Evolutionary conservation across 2,888 invertebrate genomes (phyloP).

Genomic region (Erebia epiphron): DNA sequence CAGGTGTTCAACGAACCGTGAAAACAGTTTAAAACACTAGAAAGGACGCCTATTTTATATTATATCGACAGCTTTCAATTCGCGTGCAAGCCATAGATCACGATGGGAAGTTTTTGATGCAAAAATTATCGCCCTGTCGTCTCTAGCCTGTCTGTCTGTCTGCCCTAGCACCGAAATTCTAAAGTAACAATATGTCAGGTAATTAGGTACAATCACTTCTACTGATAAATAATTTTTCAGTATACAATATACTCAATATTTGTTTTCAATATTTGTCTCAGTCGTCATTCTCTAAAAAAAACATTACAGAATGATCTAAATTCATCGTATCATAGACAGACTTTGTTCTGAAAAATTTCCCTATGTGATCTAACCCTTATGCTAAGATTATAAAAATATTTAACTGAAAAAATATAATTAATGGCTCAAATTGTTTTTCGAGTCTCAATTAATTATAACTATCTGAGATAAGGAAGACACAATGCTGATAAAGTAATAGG

Average conservation of each 20-base stretch:
- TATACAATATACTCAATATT: too few species aligned
- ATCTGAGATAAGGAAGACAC: slow-evolving; percentile 6
- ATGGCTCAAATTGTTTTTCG: not conserved
- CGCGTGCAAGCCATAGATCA: slow-evolving; percentile 11
- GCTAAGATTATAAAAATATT: not conserved
- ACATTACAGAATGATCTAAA: too few species aligned
- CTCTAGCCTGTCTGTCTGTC: not conserved
- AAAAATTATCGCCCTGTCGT: not conserved
- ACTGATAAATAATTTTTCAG: not conserved
- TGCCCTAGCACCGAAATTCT: not conserved
- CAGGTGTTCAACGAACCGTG: slow-evolving; percentile 40
- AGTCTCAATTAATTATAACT: slow-evolving; percentile 14
- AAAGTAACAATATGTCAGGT: not conserved
- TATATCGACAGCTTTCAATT: slow-evolving; percentile 28
- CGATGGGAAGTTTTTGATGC: not conserved
- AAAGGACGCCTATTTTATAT: slow-evolving; percentile 33
- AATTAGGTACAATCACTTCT: not conserved
- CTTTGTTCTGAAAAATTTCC: not conserved
- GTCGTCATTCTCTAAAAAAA: too few species aligned
- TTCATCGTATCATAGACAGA: too few species aligned
- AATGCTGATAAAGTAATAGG: slow-evolving; percentile 7
- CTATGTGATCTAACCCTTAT: not conserved
- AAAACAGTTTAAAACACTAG: slow-evolving; percentile 38
- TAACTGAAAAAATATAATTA: slow-evolving; percentile 1
- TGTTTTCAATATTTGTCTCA: too few species aligned